Evolutionary conservation across 1,140 invertebrate species (phyloP), one percentile per base, ranked within the genome.

Genomic region (Oedothorax gibbosus): DNA sequence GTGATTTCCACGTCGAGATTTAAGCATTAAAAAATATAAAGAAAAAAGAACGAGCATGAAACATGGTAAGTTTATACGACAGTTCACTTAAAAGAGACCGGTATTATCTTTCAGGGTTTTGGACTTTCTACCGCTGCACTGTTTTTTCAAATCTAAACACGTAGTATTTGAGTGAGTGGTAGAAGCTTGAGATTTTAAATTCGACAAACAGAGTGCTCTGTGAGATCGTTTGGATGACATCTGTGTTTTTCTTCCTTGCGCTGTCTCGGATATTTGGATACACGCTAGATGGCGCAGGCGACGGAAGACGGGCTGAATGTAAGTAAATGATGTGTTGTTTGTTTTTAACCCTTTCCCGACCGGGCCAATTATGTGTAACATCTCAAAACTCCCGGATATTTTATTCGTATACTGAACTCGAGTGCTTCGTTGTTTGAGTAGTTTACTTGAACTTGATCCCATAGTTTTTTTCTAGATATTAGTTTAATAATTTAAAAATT

Each of bases 31-130:
- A 66, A 66, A 66, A 66, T 21, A n/a, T 20, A 20, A 66, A n/a
- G 18, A 71, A 51, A 71, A 71, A 50, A 51, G n/a, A 57, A 75
- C 8, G 57, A 75, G 57, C 72, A 56, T 75, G 72, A 75, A 57
- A 75, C 72, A 75, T 75, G 56, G 72, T 75, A 75, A 57, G 72
- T 75, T 75, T 75, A 75, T 75, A 75, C 72, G 72, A 75, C 72
- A 56, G 72, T 50, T 21, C 72, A 14, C 56, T 75, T 56, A 75
- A 75, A 75, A 75, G 11, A 57, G 72, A n/a, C 77, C 35, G 64
- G 62, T 21, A 79, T 68, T 79, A 79, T 79, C 77, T 79, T 51
- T 56, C 77, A 18, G 35, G 35, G 35, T 35, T 35, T 35, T 35
- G 35, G 35, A 8, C 54, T 12, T 56, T 54, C 49, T 79, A 79